These are phyloP conservation scores for Palythoa caribaeorum DNA, from an alignment of 92 coral and sea anemone species.

Conservation along the genomic window DNA sequence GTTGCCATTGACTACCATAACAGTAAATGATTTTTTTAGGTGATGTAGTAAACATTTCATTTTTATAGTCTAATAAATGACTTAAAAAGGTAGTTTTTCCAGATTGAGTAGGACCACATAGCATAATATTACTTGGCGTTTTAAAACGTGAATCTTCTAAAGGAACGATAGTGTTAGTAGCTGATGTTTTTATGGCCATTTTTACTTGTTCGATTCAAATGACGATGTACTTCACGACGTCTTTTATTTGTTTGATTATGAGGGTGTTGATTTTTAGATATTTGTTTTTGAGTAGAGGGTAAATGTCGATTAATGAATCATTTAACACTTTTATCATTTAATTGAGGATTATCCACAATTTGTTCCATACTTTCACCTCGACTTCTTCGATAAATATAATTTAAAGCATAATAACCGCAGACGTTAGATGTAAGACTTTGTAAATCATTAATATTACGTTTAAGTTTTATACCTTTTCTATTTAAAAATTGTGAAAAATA, in stretches of 20 bases:
- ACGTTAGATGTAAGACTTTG: constrained; percentile 42
- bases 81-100: constrained; percentile 5
- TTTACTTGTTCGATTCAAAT: too few species aligned
- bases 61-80: background rate
- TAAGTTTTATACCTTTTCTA: background rate
- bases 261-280: background rate
- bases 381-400: constrained; percentile 40
- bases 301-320: background rate
- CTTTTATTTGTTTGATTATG: background rate
- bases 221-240: background rate
- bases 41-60: background rate
- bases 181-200: too few species aligned
- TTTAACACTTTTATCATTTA: background rate
- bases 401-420: constrained; percentile 55
- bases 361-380: background rate
- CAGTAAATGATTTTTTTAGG: constrained; percentile 3
- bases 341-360: background rate
- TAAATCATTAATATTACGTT: constrained; percentile 9
- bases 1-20: constrained; percentile 25
- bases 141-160: background rate
- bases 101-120: constrained; percentile 15
- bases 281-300: background rate
- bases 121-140: background rate
- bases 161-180: too few species aligned
- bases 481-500: background rate